These are phyloP conservation scores for Callopanchax toddi DNA, from an alignment of 2,113 vertebrate genomes.

Conservation along the genomic window DNA sequence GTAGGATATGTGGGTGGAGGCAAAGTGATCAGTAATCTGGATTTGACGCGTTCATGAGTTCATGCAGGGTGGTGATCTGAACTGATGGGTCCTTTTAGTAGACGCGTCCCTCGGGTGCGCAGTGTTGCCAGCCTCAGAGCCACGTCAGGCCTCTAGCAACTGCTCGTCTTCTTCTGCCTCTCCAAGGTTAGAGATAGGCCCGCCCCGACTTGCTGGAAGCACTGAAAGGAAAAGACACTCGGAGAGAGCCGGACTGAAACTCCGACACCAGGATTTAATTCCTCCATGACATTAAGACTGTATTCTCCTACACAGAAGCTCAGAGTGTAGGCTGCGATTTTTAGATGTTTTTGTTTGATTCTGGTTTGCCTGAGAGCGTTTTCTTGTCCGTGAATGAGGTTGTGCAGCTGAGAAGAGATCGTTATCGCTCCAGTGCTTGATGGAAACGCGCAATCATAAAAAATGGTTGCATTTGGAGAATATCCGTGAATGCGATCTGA, in stretches of 20 bases:
- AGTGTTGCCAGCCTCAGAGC: slow-evolving; percentile 74
- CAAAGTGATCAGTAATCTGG: slow-evolving; percentile 18
- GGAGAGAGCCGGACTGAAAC: slow-evolving; percentile 45
- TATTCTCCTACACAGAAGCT: slow-evolving; percentile 13
- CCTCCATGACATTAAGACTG: slow-evolving; percentile 7
- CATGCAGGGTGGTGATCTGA: slow-evolving; percentile 13
- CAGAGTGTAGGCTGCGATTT: slow-evolving; percentile 12
- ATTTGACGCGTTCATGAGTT: slow-evolving; percentile 14
- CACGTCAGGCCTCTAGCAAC: slow-evolving; percentile 85
- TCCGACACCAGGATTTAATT: slow-evolving; percentile 38
- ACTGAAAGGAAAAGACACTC: slow-evolving; percentile 40
- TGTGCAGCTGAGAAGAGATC: slow-evolving; percentile 40
- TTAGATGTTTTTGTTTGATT: neutral
- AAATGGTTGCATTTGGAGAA: slow-evolving; percentile 78
- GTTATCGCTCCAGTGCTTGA: slow-evolving; percentile 76
- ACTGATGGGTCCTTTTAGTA: slow-evolving; percentile 76
- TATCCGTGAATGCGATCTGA: slow-evolving; percentile 65
- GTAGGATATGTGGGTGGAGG: neutral
- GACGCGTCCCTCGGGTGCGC: slow-evolving; percentile 84
- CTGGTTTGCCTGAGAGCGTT: neutral
- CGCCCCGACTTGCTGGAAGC: slow-evolving; percentile 56
- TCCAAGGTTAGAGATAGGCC: slow-evolving; percentile 78
- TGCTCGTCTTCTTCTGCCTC: slow-evolving; percentile 77
- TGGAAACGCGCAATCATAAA: slow-evolving; percentile 81
- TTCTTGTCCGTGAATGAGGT: slow-evolving; percentile 25